Evolutionary conservation across 1,140 invertebrate species (phyloP), one percentile per base, ranked within the genome.

Genomic region (Drosophila repletoides): DNA sequence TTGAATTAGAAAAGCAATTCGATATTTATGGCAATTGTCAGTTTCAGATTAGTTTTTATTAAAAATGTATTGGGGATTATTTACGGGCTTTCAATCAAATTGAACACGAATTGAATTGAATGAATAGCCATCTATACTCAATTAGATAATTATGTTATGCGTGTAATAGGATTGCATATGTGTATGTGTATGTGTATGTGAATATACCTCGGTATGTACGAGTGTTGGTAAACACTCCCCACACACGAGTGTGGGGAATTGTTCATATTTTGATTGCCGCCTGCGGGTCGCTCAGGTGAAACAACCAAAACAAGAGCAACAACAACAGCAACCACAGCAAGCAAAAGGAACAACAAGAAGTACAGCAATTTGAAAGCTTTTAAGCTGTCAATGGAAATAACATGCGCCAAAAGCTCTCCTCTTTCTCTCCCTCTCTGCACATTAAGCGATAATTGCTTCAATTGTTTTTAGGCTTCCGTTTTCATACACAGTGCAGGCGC

Each of bases 61-160:
- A 84, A 74, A 84, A 86, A 84, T 86, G 41, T 61, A 79, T 64
- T n/a, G 15, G 4, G 43, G 36, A 43, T 71, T 65, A 36, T 64
- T 19, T 19, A 26, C 10, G 40, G 26, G 41, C 28, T 61, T 74
- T 84, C 80, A 86, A 79, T 84, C 63, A 79, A 75, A 70, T 83
- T 66, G 36, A 69, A 66, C 67, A 83, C 70, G 64, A 64, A 71
- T n/a, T n/a, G n/a, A n/a, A n/a, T n/a, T n/a, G n/a, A 55, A 43
- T 46, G 24, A 45, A 19, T 26, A 69, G 48, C 72, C 56, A 79
- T 79, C 71, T 76, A 73, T 76, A 83, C 69, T 58, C 77, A 84
- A 86, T 86, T 84, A 86, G 79, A 84, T 84, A 86, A 84, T 86
- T 75, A 72, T 83, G 58, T 86, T 75, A 72, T 83, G 58, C 51